Evolutionary conservation across 2,113 vertebrate species (phyloP).

Genomic region (Todiramphus chloris): DNA sequence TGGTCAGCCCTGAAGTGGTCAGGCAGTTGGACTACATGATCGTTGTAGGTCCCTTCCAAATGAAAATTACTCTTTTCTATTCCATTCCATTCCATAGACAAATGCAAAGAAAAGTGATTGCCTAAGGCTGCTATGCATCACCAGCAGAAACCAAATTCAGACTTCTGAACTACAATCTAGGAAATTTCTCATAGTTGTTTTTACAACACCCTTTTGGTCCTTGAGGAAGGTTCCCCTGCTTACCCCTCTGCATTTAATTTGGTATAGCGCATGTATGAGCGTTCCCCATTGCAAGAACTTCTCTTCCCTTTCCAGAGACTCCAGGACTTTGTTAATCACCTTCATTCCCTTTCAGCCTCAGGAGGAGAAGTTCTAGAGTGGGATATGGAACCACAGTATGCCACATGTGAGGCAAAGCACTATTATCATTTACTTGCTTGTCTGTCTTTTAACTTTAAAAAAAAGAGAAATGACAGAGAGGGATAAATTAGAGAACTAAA

Average conservation of each 20-base stretch:
- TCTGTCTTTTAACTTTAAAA: not conserved
- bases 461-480: too few relatives aligned
- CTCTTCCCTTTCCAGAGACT: not conserved
- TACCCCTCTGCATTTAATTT: not conserved
- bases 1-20: not conserved
- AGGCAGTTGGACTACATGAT: not conserved
- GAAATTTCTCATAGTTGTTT: not conserved
- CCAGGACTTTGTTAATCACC: not conserved
- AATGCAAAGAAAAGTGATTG: not conserved
- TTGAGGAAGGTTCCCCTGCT: not conserved
- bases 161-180: not conserved
- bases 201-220: not conserved
- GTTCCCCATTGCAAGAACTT: not conserved
- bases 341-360: not conserved
- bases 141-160: not conserved
- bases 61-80: not conserved
- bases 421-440: not conserved
- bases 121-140: not conserved
- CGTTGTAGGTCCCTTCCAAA: not conserved
- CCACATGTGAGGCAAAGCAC: not conserved
- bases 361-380: not conserved
- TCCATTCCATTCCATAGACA: not conserved
- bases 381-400: not conserved
- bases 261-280: not conserved
- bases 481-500: not conserved